Evolutionary conservation across 1,140 invertebrate genomes (phyloP).

Genomic region (Littorina saxatilis): DNA sequence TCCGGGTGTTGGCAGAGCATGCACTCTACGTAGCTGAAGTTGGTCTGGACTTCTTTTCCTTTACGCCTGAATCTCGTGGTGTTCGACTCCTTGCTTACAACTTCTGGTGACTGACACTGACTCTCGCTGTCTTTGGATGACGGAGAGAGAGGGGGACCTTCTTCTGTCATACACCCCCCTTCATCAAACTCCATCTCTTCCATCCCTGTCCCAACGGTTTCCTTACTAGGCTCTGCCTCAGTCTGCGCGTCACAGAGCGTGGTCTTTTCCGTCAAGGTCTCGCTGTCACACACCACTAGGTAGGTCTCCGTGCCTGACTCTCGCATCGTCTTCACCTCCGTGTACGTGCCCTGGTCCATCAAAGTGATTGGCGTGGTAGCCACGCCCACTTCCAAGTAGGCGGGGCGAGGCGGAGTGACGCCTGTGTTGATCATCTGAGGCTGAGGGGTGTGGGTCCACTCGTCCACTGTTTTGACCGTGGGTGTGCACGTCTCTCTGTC

Average conservation of each 20-base stretch:
- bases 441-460: slow-evolving; percentile 62
- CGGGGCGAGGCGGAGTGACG: slow-evolving; percentile 60
- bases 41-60: slow-evolving; percentile 41
- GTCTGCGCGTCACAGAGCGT: slow-evolving; percentile 64
- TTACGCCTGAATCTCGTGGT: slow-evolving; percentile 25
- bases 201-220: slow-evolving; percentile 58
- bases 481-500: slow-evolving; percentile 65
- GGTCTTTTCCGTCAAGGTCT: slow-evolving; percentile 65
- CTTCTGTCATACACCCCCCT: slow-evolving; percentile 27
- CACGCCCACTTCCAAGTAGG: slow-evolving; percentile 61
- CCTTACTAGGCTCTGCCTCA: slow-evolving; percentile 49
- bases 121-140: slow-evolving; percentile 4
- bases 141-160: neutral
- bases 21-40: slow-evolving; percentile 32
- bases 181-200: slow-evolving; percentile 49
- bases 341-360: slow-evolving; percentile 66
- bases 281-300: slow-evolving; percentile 60
- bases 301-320: slow-evolving; percentile 60
- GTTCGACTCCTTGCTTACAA: slow-evolving; percentile 27
- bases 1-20: slow-evolving; percentile 38
- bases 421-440: slow-evolving; percentile 65
- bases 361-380: slow-evolving; percentile 59
- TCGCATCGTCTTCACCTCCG: slow-evolving; percentile 55
- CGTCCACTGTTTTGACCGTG: slow-evolving; percentile 46
- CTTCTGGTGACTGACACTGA: slow-evolving; percentile 18